These are phyloP conservation scores for Parnassius mnemosyne DNA, from an alignment of 2,888 invertebrate species.

Conservation along the genomic window DNA sequence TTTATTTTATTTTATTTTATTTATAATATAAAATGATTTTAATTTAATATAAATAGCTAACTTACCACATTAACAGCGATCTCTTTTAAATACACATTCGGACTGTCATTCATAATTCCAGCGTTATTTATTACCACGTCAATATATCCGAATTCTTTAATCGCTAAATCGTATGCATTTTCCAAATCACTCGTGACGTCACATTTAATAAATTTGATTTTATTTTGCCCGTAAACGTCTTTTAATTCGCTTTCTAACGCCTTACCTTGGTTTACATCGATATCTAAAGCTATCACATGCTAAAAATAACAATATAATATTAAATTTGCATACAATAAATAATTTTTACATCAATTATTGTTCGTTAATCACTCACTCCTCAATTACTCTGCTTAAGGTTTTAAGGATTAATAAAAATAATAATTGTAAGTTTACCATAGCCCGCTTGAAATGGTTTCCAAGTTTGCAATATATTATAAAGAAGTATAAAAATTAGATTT, in stretches of 20 bases:
- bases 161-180: conserved; percentile 34
- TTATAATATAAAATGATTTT: no score
- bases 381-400: no score
- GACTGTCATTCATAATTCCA: conserved; percentile 61
- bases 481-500: no score
- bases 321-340: neutral
- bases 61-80: conserved; percentile 65
- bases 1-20: no score
- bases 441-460: no score
- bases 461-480: no score
- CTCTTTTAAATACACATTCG: conserved; percentile 49
- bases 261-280: conserved; percentile 39
- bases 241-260: conserved; percentile 44
- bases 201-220: conserved; percentile 45
- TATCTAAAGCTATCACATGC: conserved; percentile 53
- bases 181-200: conserved; percentile 45
- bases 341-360: neutral
- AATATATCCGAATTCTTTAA: conserved; percentile 49
- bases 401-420: no score
- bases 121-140: conserved; percentile 64
- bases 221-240: conserved; percentile 40
- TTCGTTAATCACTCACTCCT: neutral
- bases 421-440: no score
- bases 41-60: conserved; percentile 16
- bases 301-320: conserved; percentile 33